Evolutionary conservation across 2,113 vertebrate genomes (phyloP), one percentile per base, ranked within the genome.

Genomic region (Coryphaenoides rupestris): DNA sequence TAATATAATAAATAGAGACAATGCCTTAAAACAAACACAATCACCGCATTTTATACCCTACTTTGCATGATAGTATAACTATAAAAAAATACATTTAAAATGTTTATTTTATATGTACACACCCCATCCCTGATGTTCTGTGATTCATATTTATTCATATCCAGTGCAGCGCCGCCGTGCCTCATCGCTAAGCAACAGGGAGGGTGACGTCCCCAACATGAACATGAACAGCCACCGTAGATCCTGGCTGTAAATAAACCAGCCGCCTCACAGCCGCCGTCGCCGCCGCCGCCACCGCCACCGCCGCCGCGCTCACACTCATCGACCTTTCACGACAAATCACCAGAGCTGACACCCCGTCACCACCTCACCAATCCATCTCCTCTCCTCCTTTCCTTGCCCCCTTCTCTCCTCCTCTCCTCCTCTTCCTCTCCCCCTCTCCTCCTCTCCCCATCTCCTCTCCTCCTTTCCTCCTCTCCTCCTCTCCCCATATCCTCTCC

Each of bases 341-440:
- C 58, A 10, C 33, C 22, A 22, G 52, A 50, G 14, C 21, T 46
- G 62, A 75, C 12, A 72, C 56, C 62, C n/a, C n/a, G n/a, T n/a
- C 26, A 33, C 9, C 7, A 24, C 33, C 5, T 57, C 6, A 24
- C 22, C 10, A 60, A 72, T 60, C 46, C 1, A 52, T 55, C 63
- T 21, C 28, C 5, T 5, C 15, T 19, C 7, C 24, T 21, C 12
- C 28, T 9, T 10, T 19, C 21, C 12, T 22, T 21, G 6, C 5
- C 15, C 16, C 4, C 47, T 49, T 12, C 47, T n/a, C 47, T 13
- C 13, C 33, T 40, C 33, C 33, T 9, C 3, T 12, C 2, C 33
- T 40, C 33, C 47, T 50, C 16, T 16, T 50, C 2, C 13, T 4
- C 47, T 17, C 47, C 16, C 15, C 13, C 33, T 12, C 9, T 12